These are phyloP conservation scores for Rhopalosiphum padi DNA, from an alignment of 1,140 invertebrate species.

Conservation along the genomic window DNA sequence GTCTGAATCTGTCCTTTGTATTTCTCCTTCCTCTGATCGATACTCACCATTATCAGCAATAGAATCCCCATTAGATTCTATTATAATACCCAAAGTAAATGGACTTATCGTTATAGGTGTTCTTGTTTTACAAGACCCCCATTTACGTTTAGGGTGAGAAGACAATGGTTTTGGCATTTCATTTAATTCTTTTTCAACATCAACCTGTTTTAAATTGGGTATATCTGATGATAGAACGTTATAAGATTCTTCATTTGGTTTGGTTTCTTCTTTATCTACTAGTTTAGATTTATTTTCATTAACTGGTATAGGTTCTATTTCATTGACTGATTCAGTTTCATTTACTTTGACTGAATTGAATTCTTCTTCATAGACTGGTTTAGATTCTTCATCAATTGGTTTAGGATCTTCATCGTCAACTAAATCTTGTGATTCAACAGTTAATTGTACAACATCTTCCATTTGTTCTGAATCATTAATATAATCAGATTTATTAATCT, in stretches of 20 bases:
- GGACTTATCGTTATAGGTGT: conserved; percentile 51
- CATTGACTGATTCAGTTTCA: not conserved
- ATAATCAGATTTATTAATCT: conserved; percentile 59
- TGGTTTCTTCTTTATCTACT: not conserved
- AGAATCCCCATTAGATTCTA: conserved; percentile 45
- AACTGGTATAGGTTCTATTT: conserved; percentile 11
- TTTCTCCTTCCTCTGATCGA: conserved; percentile 54
- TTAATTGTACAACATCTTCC: conserved; percentile 53
- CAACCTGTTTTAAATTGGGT: not conserved
- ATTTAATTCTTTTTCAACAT: not conserved
- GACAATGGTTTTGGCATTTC: conserved; percentile 20
- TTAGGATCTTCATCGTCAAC: conserved; percentile 49
- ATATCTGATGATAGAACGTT: conserved; percentile 6
- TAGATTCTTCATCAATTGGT: conserved; percentile 11
- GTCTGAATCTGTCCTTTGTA: conserved; percentile 45
- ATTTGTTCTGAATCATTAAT: conserved; percentile 50
- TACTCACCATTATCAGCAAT: conserved; percentile 50
- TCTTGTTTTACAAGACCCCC: conserved; percentile 56
- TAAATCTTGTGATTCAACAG: conserved; percentile 45
- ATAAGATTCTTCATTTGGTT: conserved; percentile 33
- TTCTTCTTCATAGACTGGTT: not conserved
- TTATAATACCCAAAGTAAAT: conserved; percentile 47
- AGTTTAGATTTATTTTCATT: not conserved
- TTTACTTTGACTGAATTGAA: not conserved
- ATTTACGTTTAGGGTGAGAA: conserved; percentile 45